Evolutionary conservation across 2,797 vertebrate species (phyloP), one percentile per base, ranked within the genome.

Genomic region (Gastrophryne carolinensis): DNA sequence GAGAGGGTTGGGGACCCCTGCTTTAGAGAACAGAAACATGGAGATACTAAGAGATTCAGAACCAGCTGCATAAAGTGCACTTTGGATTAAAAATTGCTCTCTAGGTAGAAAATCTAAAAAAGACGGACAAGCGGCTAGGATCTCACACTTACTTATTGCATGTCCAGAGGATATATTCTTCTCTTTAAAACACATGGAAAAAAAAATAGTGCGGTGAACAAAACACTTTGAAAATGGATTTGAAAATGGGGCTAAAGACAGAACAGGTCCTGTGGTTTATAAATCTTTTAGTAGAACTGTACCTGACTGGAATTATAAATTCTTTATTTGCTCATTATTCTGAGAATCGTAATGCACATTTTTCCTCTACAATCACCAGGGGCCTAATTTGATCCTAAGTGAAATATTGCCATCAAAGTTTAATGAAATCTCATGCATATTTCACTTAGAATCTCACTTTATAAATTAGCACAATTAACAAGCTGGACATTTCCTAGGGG

Each of bases 351-450:
- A 71, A 65, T 65, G 69, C 75, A 64, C 67, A 64, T 77, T 77
- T 77, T 77, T 62, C 34, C 66, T 65, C 75, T 57, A 63, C 58
- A 71, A 77, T 77, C 75, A 77, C 75, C 67, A 77, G 67, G 75
- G 75, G 75, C 75, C 75, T 77, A 77, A 77, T 77, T 77, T 77
- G 50, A 77, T 77, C 57, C 75, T 71, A 77, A 72, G 65, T 77
- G 75, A 77, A 77, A 71, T 71, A 77, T 72, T 64, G 67, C 67
- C 75, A 77, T 77, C 60, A 77, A 77, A 77, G 50, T 77, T 77
- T 77, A 77, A 77, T 77, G 75, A 71, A 77, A 65, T 72, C 75
- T 77, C 75, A 77, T 77, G 67, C 75, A 77, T 77, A 77, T 77
- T 77, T 77, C 39, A 71, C 75, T 62, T 68, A 72, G 75, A 65